Evolutionary conservation across 2,888 invertebrate genomes (phyloP).

Genomic region (Hypena proboscidalis): DNA sequence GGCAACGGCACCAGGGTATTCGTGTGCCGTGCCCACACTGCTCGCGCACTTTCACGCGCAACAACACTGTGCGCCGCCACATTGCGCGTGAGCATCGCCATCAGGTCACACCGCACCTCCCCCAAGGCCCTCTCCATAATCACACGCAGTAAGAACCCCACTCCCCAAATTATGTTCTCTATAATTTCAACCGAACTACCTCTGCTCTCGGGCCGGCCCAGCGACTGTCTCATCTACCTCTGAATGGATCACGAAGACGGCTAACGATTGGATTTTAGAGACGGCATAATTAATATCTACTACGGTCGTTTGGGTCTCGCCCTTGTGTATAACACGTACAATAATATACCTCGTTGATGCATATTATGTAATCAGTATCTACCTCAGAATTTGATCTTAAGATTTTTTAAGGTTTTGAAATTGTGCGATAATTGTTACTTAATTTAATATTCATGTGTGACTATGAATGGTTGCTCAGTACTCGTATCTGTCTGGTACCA

Average conservation of each 20-base stretch:
- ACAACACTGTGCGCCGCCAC: constrained; percentile 96
- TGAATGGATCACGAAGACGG: constrained; percentile 35
- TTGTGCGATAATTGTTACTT: constrained; percentile 83
- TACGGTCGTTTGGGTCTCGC: constrained; percentile 51
- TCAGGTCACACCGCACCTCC: constrained; percentile 88
- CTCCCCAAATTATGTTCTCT: constrained; percentile 44
- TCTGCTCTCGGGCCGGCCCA: constrained; percentile 63
- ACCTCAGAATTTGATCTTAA: constrained; percentile 85
- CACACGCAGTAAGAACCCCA: constrained; percentile 85
- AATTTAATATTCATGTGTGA: constrained; percentile 77
- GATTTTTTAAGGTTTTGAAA: constrained; percentile 78
- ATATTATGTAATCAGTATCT: constrained; percentile 81
- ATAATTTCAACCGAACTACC: constrained; percentile 73
- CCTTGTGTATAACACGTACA: constrained; percentile 68
- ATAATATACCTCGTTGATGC: constrained; percentile 80
- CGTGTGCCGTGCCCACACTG: constrained; percentile 96
- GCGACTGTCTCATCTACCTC: constrained; percentile 51
- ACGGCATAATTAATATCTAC: constrained; percentile 28
- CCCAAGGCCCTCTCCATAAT: constrained; percentile 86
- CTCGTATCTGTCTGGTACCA: constrained; percentile 68
- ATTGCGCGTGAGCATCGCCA: constrained; percentile 96
- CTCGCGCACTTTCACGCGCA: constrained; percentile 95
- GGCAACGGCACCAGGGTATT: constrained; percentile 96
- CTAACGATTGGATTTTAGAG: constrained; percentile 35
- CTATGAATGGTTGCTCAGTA: constrained; percentile 78